phyloP scores from a whole-genome alignment of 2,888 invertebrate species.

The Nipponacmea schrenckii region DNA sequence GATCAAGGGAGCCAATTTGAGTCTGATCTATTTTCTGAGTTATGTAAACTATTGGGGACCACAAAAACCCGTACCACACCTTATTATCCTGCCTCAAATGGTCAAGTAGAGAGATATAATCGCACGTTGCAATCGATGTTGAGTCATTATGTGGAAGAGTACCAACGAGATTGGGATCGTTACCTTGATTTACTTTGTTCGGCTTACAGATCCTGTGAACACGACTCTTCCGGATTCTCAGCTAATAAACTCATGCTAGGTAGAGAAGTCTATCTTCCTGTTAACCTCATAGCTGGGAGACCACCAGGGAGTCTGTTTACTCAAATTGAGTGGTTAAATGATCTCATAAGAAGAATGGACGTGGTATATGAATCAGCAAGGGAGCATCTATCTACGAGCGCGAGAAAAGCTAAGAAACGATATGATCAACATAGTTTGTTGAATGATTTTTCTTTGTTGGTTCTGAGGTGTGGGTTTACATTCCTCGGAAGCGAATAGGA shows the following conservation, averaged over 20 bases:
- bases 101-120: slow-evolving; percentile 26
- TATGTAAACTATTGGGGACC: slow-evolving; percentile 10
- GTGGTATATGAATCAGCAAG: no score
- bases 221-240: slow-evolving; percentile 19
- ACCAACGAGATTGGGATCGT: slow-evolving; percentile 25
- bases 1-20: slow-evolving; percentile 27
- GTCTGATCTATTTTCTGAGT: slow-evolving; percentile 7
- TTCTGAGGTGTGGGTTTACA: no score
- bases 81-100: slow-evolving; percentile 17
- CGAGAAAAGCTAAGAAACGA: no score
- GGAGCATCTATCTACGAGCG: no score
- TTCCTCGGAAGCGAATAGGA: no score
- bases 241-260: slow-evolving; percentile 32
- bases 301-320: slow-evolving; percentile 12
- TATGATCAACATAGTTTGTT: no score
- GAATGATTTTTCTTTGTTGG: no score
- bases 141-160: slow-evolving; percentile 13
- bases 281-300: slow-evolving; percentile 10
- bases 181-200: slow-evolving; percentile 29
- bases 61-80: slow-evolving; percentile 10
- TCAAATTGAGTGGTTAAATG: no score
- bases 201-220: slow-evolving; percentile 29
- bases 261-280: slow-evolving; percentile 22
- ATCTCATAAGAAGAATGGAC: no score
- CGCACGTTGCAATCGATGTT: slow-evolving; percentile 12